Conservation (phyloP, 2,797 vertebrate species). For the Amblyopsis hoosieri region DNA sequence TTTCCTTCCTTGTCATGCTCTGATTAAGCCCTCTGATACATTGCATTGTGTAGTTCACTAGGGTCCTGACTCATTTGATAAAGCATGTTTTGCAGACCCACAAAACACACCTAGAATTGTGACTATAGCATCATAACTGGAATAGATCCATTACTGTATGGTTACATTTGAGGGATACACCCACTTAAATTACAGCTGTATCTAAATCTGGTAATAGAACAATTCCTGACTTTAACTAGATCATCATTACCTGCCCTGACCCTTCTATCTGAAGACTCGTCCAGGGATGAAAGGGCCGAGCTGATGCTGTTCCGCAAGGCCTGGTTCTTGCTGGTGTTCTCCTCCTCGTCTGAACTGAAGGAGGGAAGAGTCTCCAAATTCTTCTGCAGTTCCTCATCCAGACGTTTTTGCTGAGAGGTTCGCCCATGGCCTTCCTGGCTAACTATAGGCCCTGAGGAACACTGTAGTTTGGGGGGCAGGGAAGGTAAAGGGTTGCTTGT, state of each 20-base stretch:
- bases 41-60: no score
- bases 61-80: no score
- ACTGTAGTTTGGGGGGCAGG: slow-evolving; percentile 76
- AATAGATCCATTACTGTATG: no score
- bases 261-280: slow-evolving; percentile 87
- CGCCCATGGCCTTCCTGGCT: slow-evolving; percentile 71
- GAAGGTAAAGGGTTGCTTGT: slow-evolving; percentile 67
- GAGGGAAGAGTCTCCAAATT: slow-evolving; percentile 91
- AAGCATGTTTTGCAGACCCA: no score
- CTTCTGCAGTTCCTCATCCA: slow-evolving; percentile 88
- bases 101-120: no score
- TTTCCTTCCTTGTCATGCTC: no score
- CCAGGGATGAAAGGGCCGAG: slow-evolving; percentile 86
- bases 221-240: background rate
- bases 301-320: slow-evolving; percentile 92
- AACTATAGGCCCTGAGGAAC: slow-evolving; percentile 61
- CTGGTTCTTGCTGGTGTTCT: slow-evolving; percentile 88
- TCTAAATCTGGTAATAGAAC: no score
- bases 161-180: no score
- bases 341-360: slow-evolving; percentile 96
- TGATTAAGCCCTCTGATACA: no score
- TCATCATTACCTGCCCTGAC: slow-evolving; percentile 82
- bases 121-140: no score
- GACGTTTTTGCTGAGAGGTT: slow-evolving; percentile 82
- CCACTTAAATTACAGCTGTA: no score